Percentiles rank a stretch among this genome's conserved stretches.
These are phyloP conservation scores for Drosophila lacertosa DNA, from an alignment of 1,140 invertebrate genomes.

Conservation along the genomic window DNA sequence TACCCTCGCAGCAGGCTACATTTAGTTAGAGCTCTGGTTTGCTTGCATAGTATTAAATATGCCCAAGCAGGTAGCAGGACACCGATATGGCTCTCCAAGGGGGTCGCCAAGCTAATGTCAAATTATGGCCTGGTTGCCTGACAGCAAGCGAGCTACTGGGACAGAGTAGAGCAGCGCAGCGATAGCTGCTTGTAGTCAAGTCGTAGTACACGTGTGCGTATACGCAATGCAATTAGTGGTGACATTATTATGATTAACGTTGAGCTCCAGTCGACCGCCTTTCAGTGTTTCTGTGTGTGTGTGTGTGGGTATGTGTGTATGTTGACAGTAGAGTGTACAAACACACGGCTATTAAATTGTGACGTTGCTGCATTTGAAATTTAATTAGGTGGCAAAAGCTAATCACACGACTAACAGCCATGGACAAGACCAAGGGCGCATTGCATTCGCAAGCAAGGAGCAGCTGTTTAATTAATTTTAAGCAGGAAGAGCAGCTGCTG, in stretches of 20 bases:
- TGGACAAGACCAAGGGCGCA: constrained; percentile 11
- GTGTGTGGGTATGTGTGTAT: background rate
- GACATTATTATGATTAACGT: constrained; percentile 80
- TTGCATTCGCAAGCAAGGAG: background rate
- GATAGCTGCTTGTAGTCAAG: constrained; percentile 34
- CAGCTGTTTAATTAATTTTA: constrained; percentile 41
- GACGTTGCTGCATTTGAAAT: constrained; percentile 63
- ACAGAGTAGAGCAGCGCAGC: constrained; percentile 7
- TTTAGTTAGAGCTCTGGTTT: background rate
- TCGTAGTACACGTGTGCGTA: constrained; percentile 72
- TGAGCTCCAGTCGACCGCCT: constrained; percentile 36
- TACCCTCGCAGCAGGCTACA: constrained; percentile 6
- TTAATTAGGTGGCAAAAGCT: constrained; percentile 65
- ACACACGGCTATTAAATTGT: constrained; percentile 56
- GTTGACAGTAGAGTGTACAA: constrained; percentile 22
- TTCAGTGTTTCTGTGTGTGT: background rate
- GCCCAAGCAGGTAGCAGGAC: constrained; percentile 35
- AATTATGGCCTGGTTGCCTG: constrained; percentile 60
- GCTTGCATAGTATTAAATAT: constrained; percentile 53
- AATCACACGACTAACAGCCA: constrained; percentile 36
- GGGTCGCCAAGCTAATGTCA: constrained; percentile 51
- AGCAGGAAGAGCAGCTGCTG: constrained; percentile 24
- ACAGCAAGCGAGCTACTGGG: constrained; percentile 7
- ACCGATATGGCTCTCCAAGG: constrained; percentile 15
- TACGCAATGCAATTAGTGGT: constrained; percentile 78